A percentile compares a stretch with the other conserved stretches of the same genome.
Conservation (phyloP, 2,113 vertebrate species). For the Xiphias gladius region DNA sequence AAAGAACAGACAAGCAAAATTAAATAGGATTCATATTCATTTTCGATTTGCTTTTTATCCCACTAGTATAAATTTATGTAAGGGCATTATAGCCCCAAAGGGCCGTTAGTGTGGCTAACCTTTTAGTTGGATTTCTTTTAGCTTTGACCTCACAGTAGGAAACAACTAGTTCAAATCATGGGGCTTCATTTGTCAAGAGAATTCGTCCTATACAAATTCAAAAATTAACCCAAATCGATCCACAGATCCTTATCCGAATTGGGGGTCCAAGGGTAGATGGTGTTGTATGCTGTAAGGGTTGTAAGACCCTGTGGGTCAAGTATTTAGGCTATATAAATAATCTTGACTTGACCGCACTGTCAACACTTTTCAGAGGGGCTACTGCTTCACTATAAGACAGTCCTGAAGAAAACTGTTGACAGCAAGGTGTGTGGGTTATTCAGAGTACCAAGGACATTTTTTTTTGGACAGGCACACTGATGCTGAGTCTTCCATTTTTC, state of each 20-base stretch:
- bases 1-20: not conserved
- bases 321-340: not conserved
- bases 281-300: not conserved
- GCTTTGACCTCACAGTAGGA: not conserved
- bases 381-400: constrained; percentile 5
- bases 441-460: constrained; percentile 10
- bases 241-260: not conserved
- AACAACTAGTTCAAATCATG: not conserved
- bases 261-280: not conserved
- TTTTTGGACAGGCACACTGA: constrained; percentile 11
- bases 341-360: constrained; percentile 15
- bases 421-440: constrained; percentile 9
- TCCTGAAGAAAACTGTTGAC: constrained; percentile 17
- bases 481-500: constrained; percentile 33
- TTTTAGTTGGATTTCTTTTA: not conserved
- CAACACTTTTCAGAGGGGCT: constrained; percentile 7
- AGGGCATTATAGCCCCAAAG: not conserved
- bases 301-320: not conserved
- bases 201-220: not conserved
- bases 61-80: not conserved
- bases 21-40: not conserved
- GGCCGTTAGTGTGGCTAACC: not conserved
- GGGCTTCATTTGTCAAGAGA: constrained; percentile 6
- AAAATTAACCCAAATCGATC: not conserved
- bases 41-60: not conserved